phyloP scores from a whole-genome alignment of 2,888 invertebrate genomes.

The Pandemis heparana region DNA sequence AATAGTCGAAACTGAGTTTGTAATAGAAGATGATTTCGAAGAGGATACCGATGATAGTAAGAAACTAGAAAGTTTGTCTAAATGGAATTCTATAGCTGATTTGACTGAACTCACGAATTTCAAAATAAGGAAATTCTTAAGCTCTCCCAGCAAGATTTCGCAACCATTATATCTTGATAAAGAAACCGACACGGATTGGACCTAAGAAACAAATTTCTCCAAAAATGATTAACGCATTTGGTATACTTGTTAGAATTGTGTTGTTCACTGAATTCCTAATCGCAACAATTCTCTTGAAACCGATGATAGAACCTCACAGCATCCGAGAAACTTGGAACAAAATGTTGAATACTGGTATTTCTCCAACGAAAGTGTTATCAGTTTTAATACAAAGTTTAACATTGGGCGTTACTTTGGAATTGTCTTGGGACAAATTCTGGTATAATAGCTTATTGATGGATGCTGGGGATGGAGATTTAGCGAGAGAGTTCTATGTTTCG shows the following conservation, averaged over 20 bases:
- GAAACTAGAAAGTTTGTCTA: constrained; percentile 45
- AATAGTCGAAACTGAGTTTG: not conserved
- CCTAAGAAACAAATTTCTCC: not conserved
- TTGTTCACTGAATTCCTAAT: constrained; percentile 59
- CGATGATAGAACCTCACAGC: constrained; percentile 60
- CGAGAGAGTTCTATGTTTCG: constrained; percentile 58
- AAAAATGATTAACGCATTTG: constrained; percentile 66
- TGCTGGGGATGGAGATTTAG: constrained; percentile 51
- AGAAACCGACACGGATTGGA: not conserved
- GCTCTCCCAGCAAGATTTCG: constrained; percentile 25
- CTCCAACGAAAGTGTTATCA: constrained; percentile 51
- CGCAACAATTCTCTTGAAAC: constrained; percentile 65
- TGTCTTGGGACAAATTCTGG: constrained; percentile 56
- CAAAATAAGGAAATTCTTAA: constrained; percentile 56
- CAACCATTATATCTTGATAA: not conserved
- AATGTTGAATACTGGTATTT: constrained; percentile 45
- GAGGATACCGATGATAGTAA: constrained; percentile 14
- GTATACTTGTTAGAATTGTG: constrained; percentile 51
- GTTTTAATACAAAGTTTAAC: constrained; percentile 50
- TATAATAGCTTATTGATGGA: constrained; percentile 51
- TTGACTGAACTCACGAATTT: constrained; percentile 57
- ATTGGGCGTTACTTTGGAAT: constrained; percentile 58
- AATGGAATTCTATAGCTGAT: constrained; percentile 61
- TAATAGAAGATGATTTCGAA: not conserved
- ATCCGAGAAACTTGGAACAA: constrained; percentile 63